Evolutionary conservation across 1,140 invertebrate genomes (phyloP).

Genomic region (Tetramorium simillimum): DNA sequence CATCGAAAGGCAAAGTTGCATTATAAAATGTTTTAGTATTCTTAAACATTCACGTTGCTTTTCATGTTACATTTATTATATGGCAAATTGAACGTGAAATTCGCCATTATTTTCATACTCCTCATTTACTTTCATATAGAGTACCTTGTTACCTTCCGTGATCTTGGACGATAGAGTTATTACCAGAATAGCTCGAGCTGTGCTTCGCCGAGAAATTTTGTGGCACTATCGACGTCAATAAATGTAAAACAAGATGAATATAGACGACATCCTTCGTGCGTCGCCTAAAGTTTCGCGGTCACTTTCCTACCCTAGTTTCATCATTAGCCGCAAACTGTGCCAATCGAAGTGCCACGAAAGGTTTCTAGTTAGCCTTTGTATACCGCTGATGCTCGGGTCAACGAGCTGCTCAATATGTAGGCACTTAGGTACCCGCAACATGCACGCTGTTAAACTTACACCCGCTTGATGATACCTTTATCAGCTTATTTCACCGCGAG

Average conservation of each 20-base stretch:
- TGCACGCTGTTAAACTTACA: conserved; percentile 44
- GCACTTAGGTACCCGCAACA: conserved; percentile 38
- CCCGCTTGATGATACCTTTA: conserved; percentile 10
- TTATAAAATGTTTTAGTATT: background rate
- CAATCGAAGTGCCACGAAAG: conserved; percentile 53
- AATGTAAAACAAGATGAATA: conserved; percentile 25
- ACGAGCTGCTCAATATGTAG: conserved; percentile 56
- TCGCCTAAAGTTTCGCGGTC: conserved; percentile 30
- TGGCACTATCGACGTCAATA: background rate
- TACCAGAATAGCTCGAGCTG: background rate
- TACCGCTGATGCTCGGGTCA: conserved; percentile 44
- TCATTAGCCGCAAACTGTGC: conserved; percentile 49
- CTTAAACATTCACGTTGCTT: background rate
- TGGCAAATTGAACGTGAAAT: background rate
- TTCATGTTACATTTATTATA: background rate
- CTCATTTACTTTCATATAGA: background rate
- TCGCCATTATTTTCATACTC: background rate
- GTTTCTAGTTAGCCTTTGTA: conserved; percentile 50
- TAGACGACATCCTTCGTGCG: conserved; percentile 7
- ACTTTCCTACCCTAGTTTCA: conserved; percentile 20
- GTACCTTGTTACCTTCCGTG: background rate
- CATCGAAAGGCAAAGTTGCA: background rate
- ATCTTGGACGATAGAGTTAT: background rate
- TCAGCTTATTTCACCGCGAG: conserved; percentile 10
- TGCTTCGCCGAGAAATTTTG: background rate